A percentile compares a stretch with the other conserved stretches of the same genome.
Conservation (phyloP, 2,797 vertebrate species). For the Chrysocyon brachyurus region DNA sequence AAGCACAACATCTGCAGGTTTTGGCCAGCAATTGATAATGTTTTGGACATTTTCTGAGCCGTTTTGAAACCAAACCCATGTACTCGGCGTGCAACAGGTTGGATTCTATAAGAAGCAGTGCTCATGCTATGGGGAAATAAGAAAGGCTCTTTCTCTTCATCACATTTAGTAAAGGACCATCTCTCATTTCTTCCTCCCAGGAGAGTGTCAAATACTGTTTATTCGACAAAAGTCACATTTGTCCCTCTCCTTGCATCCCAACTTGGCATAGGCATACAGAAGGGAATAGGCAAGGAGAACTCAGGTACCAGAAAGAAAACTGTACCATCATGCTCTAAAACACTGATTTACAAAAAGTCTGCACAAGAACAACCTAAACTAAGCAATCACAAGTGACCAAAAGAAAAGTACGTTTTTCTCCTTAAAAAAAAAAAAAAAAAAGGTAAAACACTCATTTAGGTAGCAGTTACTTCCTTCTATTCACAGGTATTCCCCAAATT, state of each 20-base stretch:
- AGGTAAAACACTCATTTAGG: background rate
- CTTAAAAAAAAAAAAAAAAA: no score
- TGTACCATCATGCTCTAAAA: background rate
- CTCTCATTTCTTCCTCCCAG: background rate
- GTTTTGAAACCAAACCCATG: background rate
- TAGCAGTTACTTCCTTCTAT: background rate
- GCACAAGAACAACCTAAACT: no score
- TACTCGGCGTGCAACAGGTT: background rate
- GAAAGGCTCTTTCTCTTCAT: background rate
- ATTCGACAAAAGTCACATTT: background rate
- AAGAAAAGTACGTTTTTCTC: no score
- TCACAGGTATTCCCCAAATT: background rate
- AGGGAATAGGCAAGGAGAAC: background rate
- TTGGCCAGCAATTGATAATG: background rate
- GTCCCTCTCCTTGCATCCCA: background rate
- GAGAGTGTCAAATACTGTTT: background rate
- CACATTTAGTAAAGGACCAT: background rate
- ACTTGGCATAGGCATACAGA: background rate
- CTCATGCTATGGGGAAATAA: background rate
- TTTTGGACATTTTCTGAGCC: background rate
- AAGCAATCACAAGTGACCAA: no score
- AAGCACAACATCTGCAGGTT: background rate
- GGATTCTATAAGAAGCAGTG: background rate
- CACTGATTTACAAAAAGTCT: background rate
- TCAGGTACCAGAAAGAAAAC: background rate